These are phyloP conservation scores for Hiodon alosoides DNA, from an alignment of 2,113 vertebrate species.

Conservation along the genomic window DNA sequence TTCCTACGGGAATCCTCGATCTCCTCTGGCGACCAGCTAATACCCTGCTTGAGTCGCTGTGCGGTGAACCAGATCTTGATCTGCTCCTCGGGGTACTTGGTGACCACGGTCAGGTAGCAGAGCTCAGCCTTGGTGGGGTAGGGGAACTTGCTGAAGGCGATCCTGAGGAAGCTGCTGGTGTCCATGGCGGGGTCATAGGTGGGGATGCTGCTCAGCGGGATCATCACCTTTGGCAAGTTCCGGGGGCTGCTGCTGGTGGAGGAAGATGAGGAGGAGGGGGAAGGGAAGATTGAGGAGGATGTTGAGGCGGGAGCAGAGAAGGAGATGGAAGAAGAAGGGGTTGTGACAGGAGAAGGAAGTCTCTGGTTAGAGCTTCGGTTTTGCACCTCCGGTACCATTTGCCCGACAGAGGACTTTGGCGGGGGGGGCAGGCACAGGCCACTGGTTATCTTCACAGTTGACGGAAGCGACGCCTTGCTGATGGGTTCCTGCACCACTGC, in stretches of 20 bases:
- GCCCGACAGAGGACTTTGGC: conserved; percentile 73
- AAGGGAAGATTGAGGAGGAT: conserved; percentile 55
- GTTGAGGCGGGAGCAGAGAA: conserved; percentile 47
- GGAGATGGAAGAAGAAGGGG: no score
- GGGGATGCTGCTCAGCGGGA: conserved; percentile 93
- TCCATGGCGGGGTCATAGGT: conserved; percentile 92
- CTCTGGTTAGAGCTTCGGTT: conserved; percentile 49
- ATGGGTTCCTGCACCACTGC: conserved; percentile 43
- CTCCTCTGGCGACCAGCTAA: conserved; percentile 97
- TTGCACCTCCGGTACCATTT: conserved; percentile 71
- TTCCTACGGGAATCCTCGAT: conserved; percentile 92
- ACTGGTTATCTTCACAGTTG: conserved; percentile 57
- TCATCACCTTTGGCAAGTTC: conserved; percentile 95
- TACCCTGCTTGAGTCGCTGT: conserved; percentile 93
- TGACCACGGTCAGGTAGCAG: conserved; percentile 94
- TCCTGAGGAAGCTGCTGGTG: conserved; percentile 94
- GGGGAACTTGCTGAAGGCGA: conserved; percentile 94
- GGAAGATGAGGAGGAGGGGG: conserved; percentile 50
- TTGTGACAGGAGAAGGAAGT: no score
- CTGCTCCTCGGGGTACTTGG: conserved; percentile 94
- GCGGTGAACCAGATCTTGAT: conserved; percentile 99
- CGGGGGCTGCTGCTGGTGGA: conserved; percentile 62
- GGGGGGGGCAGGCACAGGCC: conserved; percentile 64
- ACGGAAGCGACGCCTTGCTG: conserved; percentile 45
- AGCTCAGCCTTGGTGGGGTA: conserved; percentile 97